Percentiles rank a stretch among this genome's conserved stretches.
Evolutionary conservation across 2,888 invertebrate genomes (phyloP).

Genomic region (Aphrophora alni): DNA sequence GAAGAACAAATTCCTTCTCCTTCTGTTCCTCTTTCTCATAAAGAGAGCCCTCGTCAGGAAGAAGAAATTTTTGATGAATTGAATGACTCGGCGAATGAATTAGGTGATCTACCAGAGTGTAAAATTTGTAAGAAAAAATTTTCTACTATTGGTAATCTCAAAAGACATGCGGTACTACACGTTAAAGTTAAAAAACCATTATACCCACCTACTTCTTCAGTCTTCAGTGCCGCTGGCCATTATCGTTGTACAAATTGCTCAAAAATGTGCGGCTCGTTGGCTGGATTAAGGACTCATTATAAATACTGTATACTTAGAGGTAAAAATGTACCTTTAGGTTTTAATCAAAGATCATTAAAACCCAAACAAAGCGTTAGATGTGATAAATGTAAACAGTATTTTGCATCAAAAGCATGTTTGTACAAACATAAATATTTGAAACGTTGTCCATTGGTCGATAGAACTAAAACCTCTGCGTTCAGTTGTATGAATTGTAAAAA

Average conservation of each 20-base stretch:
- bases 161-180: slow-evolving; percentile 33
- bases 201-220: neutral
- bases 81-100: slow-evolving; percentile 12
- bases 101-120: slow-evolving; percentile 21
- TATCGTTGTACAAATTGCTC: neutral
- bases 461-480: slow-evolving; percentile 1
- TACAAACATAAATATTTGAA: slow-evolving; percentile 34
- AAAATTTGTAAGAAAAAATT: slow-evolving; percentile 37
- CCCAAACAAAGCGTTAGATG: slow-evolving; percentile 20
- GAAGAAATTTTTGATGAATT: neutral
- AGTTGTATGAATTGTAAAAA: slow-evolving; percentile 4
- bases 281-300: neutral
- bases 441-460: slow-evolving; percentile 12
- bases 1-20: neutral
- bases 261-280: neutral
- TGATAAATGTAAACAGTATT: slow-evolving; percentile 33
- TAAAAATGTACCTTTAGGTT: neutral
- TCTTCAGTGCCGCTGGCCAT: neutral
- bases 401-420: slow-evolving; percentile 29
- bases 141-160: slow-evolving; percentile 32
- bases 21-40: neutral
- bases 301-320: neutral
- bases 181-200: neutral
- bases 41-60: neutral
- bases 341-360: neutral